A percentile compares a stretch with the other conserved stretches of the same genome.
Conservation (phyloP, 1,140 invertebrate species). For the Drosophila asahinai region DNA sequence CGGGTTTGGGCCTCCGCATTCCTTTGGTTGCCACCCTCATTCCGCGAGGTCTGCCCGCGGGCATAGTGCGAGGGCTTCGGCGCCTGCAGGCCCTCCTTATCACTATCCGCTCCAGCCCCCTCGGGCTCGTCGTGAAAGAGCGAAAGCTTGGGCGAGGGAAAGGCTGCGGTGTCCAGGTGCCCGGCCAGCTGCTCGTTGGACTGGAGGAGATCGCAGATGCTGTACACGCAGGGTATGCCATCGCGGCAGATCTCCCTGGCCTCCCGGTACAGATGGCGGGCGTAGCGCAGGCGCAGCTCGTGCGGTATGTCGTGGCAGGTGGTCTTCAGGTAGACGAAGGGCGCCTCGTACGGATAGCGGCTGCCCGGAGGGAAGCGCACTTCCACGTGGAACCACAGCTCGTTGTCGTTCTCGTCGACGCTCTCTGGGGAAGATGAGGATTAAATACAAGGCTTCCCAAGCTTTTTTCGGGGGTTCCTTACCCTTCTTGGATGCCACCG, state of each 20-base stretch:
- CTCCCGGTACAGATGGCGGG: slow-evolving; percentile 88
- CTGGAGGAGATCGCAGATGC: slow-evolving; percentile 89
- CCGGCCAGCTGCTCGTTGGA: slow-evolving; percentile 89
- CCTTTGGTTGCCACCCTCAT: slow-evolving; percentile 85
- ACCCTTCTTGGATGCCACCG: slow-evolving; percentile 35
- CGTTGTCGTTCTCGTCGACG: slow-evolving; percentile 74
- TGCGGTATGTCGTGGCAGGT: slow-evolving; percentile 87
- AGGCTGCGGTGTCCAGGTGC: slow-evolving; percentile 87
- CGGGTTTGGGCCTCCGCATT: slow-evolving; percentile 86
- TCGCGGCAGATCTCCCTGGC: slow-evolving; percentile 87
- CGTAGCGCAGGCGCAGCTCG: slow-evolving; percentile 88
- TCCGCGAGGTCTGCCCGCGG: slow-evolving; percentile 85
- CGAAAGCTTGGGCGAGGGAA: slow-evolving; percentile 85
- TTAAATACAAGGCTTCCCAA: no score
- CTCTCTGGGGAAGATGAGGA: slow-evolving; percentile 15
- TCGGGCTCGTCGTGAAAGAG: slow-evolving; percentile 68
- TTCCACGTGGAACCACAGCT: slow-evolving; percentile 88
- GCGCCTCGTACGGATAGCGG: slow-evolving; percentile 90
- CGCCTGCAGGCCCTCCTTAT: background rate
- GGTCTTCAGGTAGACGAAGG: slow-evolving; percentile 89
- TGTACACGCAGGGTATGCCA: slow-evolving; percentile 89
- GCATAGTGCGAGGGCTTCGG: slow-evolving; percentile 87
- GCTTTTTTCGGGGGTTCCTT: no score
- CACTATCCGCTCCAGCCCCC: slow-evolving; percentile 10
- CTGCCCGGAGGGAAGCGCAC: slow-evolving; percentile 89